phyloP scores from a whole-genome alignment of 2,797 vertebrate species.

The Helarctos malayanus region DNA sequence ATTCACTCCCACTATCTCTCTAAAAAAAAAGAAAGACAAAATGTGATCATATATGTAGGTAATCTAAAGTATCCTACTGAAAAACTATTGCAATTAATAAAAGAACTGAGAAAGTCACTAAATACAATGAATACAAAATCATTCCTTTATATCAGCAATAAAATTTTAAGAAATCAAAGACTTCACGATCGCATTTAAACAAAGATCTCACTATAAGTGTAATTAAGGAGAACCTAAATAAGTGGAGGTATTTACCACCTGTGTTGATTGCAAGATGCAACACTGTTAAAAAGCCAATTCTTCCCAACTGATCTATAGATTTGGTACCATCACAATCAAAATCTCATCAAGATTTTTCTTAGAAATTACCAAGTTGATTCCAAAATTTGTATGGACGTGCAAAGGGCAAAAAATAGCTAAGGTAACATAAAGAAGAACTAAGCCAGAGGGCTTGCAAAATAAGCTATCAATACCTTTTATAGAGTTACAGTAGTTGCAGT shows the following conservation, averaged over 20 bases:
- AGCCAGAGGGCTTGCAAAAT: background rate
- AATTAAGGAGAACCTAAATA: background rate
- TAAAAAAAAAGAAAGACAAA: background rate
- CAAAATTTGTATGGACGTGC: background rate
- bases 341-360: background rate
- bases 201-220: background rate
- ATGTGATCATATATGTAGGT: background rate
- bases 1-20: background rate
- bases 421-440: background rate
- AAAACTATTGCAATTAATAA: background rate
- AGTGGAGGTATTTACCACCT: background rate
- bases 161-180: background rate
- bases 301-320: background rate
- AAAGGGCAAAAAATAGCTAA: background rate
- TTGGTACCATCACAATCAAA: background rate
- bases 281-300: background rate
- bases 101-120: background rate
- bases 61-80: background rate
- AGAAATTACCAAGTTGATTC: background rate
- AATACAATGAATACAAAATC: background rate
- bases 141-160: background rate
- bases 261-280: background rate
- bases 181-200: background rate
- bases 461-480: background rate
- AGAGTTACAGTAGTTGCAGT: background rate